Base-by-base conservation (phyloP, 2,888 invertebrate species). In the Orthonychiurus folsomi region DNA sequence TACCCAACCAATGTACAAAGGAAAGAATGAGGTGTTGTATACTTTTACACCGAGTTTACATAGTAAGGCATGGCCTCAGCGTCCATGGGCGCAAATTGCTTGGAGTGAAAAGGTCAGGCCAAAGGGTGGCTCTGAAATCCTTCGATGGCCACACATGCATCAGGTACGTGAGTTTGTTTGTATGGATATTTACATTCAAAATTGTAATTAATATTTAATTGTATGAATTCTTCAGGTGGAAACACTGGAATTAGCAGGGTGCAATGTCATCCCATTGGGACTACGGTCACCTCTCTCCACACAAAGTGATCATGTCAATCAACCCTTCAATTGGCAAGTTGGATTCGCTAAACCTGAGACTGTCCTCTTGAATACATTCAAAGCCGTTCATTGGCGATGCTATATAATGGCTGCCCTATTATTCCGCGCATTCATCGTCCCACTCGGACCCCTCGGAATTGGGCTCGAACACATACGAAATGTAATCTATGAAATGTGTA, bases 401-500 rank as follows among this genome's bases (percentile, higher is more conserved):
- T 86, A 86, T 73, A 78, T 88, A 68, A 83, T 88, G 69, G 78
- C 85, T 1, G 77, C 88, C 66, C 79, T 83, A 48, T 76, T 91
- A 20, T 83, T 86, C 68, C 87, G 87, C 75, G 83, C 84, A 0
- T 89, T 85, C 74, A 79, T 89, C 65, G 85, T 86, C 74, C 84
- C 84, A 24, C 78, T 82, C 26, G 82, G 73, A 23, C 70, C 72
- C 5, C 66, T 62, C 47, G 85, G 88, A 3, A 78, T 89, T 24
- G 82, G 85, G 20, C 80, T 84, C 0, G 84, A 85, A 65, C 89
- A 90, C 73, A 81, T 90, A 47, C 82, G 87, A 61, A 84, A 84
- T 67, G 83, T 86, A 73, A 76, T 90, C 28, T 88, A 88, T 75
- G 87, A 86, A 86, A 83, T 88, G 77, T 85, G 87, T 71, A 88